Percentiles rank a stretch among this genome's conserved stretches.
Evolutionary conservation across 2,797 vertebrate genomes (phyloP).

Genomic region (Cuculus canorus): DNA sequence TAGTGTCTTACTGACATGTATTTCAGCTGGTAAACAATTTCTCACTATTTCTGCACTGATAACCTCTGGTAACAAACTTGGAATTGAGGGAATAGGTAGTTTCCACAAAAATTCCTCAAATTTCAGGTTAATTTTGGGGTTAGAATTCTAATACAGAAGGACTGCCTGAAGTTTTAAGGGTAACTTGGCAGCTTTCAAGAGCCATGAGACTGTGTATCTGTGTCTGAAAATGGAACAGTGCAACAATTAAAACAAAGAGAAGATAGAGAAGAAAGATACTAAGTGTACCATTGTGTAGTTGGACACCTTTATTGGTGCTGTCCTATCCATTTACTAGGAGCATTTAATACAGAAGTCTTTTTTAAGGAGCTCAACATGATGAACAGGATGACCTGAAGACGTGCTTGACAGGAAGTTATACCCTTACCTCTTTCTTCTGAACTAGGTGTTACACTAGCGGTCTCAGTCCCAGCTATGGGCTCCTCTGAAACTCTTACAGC

Average conservation of each 20-base stretch:
- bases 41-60: neutral
- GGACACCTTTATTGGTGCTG: neutral
- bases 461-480: neutral
- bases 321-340: neutral
- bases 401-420: neutral
- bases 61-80: neutral
- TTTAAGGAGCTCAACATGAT: neutral
- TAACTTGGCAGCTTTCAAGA: neutral
- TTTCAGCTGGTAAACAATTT: neutral
- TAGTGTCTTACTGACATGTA: neutral
- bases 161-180: neutral
- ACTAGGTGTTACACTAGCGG: neutral
- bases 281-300: neutral
- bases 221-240: neutral
- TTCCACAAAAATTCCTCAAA: neutral
- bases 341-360: neutral
- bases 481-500: slow-evolving; percentile 35
- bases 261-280: neutral
- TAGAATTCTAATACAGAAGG: neutral
- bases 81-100: neutral
- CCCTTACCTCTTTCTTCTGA: slow-evolving; percentile 67
- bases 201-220: neutral
- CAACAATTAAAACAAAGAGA: neutral
- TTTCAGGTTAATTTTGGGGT: neutral
- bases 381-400: neutral